A percentile compares a stretch with the other conserved stretches of the same genome.
These are phyloP conservation scores for Burhinus bistriatus DNA, from an alignment of 2,113 vertebrate species.

Conservation along the genomic window DNA sequence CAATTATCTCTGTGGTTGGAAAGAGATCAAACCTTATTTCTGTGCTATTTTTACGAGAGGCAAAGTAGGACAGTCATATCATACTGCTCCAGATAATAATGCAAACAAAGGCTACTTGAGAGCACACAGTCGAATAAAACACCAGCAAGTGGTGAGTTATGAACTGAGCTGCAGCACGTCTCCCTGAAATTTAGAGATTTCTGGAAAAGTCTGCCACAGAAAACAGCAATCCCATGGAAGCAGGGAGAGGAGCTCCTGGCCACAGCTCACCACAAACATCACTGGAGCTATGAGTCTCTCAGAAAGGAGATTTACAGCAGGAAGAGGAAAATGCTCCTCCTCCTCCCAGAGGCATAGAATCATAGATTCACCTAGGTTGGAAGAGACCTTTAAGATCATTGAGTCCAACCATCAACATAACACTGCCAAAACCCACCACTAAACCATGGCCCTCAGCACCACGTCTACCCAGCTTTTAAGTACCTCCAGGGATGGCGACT, in stretches of 20 bases:
- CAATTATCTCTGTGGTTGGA: neutral
- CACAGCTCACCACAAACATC: rapidly evolving
- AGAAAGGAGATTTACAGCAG: neutral
- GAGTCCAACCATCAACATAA: too few species aligned
- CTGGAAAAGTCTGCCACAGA: neutral
- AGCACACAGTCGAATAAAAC: neutral
- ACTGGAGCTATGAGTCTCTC: neutral
- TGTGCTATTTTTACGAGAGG: conserved; percentile 14
- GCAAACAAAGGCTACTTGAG: conserved; percentile 12
- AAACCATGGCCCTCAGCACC: too few species aligned
- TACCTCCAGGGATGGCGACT: too few species aligned
- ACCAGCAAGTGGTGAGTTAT: neutral
- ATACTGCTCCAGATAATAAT: neutral
- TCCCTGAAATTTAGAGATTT: neutral
- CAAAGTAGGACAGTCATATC: conserved; percentile 24
- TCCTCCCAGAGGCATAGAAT: neutral
- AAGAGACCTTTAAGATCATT: too few species aligned
- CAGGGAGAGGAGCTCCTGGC: neutral
- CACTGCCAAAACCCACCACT: too few species aligned
- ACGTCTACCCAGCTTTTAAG: too few species aligned
- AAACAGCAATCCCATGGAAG: neutral
- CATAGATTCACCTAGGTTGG: too few species aligned
- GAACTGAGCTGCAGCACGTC: rapidly evolving
- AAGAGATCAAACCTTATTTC: conserved; percentile 32
- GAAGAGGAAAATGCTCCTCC: neutral